Percentiles rank a stretch among this genome's conserved stretches.
These are phyloP conservation scores for Periophthalmus magnuspinnatus DNA, from an alignment of 2,797 vertebrate genomes.

Conservation along the genomic window DNA sequence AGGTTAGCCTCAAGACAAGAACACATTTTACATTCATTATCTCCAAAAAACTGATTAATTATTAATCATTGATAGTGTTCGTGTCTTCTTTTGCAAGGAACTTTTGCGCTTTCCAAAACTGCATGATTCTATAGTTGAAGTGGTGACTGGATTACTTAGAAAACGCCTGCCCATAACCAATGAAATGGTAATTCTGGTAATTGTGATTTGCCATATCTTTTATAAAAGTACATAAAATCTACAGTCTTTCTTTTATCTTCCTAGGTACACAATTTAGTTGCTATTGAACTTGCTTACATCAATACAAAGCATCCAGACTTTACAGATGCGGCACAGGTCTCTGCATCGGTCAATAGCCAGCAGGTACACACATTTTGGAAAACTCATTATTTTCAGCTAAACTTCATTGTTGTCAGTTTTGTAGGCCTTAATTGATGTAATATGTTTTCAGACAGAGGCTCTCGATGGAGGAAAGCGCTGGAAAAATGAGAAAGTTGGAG, in stretches of 20 bases:
- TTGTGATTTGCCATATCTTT: constrained; percentile 24
- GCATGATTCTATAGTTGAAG: constrained; percentile 85
- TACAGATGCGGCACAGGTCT: constrained; percentile 82
- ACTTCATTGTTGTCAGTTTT: background rate
- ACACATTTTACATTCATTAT: constrained; percentile 7
- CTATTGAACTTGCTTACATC: constrained; percentile 85
- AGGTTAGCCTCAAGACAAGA: constrained; percentile 57
- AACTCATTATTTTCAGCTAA: background rate
- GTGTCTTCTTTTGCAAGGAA: constrained; percentile 71
- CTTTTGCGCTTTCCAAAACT: constrained; percentile 84
- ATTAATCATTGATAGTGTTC: constrained; percentile 12
- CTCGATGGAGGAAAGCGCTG: constrained; percentile 75
- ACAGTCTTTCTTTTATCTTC: background rate
- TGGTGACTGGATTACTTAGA: constrained; percentile 82
- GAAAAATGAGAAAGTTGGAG: constrained; percentile 76
- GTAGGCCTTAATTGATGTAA: background rate
- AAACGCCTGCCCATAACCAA: constrained; percentile 84
- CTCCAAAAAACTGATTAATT: too few species aligned
- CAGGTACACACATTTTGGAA: constrained; percentile 52
- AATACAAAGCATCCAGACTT: constrained; percentile 89
- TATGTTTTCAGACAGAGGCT: constrained; percentile 64
- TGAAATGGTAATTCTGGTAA: constrained; percentile 77
- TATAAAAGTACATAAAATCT: constrained; percentile 3
- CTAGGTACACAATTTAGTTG: constrained; percentile 83
- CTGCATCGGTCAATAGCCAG: constrained; percentile 82